Conservation (phyloP, 2,797 vertebrate species). For the Moxostoma hubbsi region DNA sequence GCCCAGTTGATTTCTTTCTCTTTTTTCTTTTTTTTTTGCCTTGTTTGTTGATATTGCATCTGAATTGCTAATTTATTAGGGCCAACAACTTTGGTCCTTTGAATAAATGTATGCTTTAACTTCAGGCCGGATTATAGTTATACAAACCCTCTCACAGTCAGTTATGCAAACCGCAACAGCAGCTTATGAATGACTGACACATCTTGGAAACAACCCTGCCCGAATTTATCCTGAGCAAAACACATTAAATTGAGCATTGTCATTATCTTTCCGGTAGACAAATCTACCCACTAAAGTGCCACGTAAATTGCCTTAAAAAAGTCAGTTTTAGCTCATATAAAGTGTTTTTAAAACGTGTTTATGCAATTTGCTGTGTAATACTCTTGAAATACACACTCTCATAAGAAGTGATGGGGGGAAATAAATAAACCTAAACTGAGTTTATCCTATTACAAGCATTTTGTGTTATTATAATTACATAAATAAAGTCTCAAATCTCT, state of each 20-base stretch:
- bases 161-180: constrained; percentile 36
- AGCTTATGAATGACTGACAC: constrained; percentile 30
- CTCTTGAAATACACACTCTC: background rate
- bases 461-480: background rate
- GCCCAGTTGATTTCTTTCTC: constrained; percentile 39
- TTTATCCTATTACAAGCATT: background rate
- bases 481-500: background rate
- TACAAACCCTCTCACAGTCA: constrained; percentile 39
- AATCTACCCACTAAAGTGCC: background rate
- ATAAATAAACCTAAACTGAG: background rate
- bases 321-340: background rate
- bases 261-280: background rate
- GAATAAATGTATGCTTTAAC: constrained; percentile 55
- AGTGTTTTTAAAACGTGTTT: background rate
- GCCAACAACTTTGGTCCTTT: constrained; percentile 48
- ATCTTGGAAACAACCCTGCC: constrained; percentile 6
- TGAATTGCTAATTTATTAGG: constrained; percentile 56
- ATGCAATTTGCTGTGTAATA: background rate
- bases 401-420: background rate
- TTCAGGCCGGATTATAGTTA: constrained; percentile 41
- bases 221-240: constrained; percentile 2
- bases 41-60: constrained; percentile 56
- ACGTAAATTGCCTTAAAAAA: background rate
- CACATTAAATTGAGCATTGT: background rate
- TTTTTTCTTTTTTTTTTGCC: constrained; percentile 35